Evolutionary conservation across 1,140 invertebrate species (phyloP), one percentile per base, ranked within the genome.

Genomic region (Micrasema minimum): DNA sequence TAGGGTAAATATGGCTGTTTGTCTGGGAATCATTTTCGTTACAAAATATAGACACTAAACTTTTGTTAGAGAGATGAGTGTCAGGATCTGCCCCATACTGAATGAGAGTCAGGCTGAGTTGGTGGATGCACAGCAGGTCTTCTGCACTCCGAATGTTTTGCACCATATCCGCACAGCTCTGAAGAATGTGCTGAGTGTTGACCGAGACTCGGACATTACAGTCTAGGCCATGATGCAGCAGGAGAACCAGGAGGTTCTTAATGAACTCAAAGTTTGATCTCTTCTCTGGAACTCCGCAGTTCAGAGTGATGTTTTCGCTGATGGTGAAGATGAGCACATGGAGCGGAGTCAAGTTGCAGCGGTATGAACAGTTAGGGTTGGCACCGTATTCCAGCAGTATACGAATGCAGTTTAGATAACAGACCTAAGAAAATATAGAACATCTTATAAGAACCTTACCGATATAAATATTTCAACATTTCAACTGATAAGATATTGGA

Each of bases 311-410:
- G 69, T 91, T 91, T 79, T 92, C 90, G 51, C 88, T 89, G 55
- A 90, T 89, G 50, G 88, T 90, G 78, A 92, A 92, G 73, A 91
- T 88, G 37, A 92, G 82, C 18, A 92, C 90, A 75, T 92, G 90
- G 11, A 92, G 79, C 0, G 90, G 90, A 7, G 90, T 92, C 7
- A 92, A 78, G 77, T 91, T 90, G 26, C 86, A 87, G 22, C 89
- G 82, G 70, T 90, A 91, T 48, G 88, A 88, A 79, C 90, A 92
- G 78, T 92, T 92, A 20, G 90, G 88, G 80, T 91, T 91, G 6
- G 90, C 90, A 70, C 90, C 90, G 77, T 90, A 83, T 79, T 90
- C 89, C 74, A 90, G 79, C 45, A 92, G 77, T 48, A 91, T 88
- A 23, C 89, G 82, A 22, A 92, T 90, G 79, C 90, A 92, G 77